Evolutionary conservation across 2,113 vertebrate species (phyloP), one percentile per base, ranked within the genome.

Genomic region (Phalacrocorax pelagicus): DNA sequence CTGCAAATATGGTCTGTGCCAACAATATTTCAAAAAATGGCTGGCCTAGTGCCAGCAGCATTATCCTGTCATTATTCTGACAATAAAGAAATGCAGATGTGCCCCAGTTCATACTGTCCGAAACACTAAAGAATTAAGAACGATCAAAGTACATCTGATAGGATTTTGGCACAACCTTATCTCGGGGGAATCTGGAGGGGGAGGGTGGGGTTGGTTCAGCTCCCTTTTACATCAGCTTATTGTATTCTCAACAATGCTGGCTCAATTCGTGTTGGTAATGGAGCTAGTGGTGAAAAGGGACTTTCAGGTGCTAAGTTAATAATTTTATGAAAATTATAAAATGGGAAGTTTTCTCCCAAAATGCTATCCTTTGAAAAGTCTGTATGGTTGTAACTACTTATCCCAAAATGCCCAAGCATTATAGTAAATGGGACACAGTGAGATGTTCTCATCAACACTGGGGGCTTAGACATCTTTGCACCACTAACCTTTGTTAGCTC

Each of bases 61-160:
- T 95, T 96, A 95, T 94, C 69, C 94, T 95, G 94, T 94, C 93
- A 13, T 87, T 95, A 84, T 92, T 94, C 65, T 86, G 89, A 87
- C 93, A 92, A 84, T 95, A 96, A 95, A 92, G 93, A 95, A 95
- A 71, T 91, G 81, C 94, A 96, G 93, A 96, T 96, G 94, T 96
- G 73, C 65, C 77, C 14, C 15, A 74, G 86, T 89, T 94, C 92
- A 44, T 81, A 52, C 57, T 86, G 81, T 86, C 93, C 89, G 81
- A 92, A 92, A 86, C 65, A 36, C 47, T 87, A 70, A 75, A 86
- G 84, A 94, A 84, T 75, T 89, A 71, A 71, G 77, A 96, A 87
- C 4, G 18, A 91, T 92, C 94, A 87, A 86, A 94, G 94, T 72
- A 79, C 47, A 51, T 91, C n/a, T 81, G 72, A 93, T 89, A 78